Base-by-base conservation (phyloP, 30 jellyfish, hydroid and myxozoan species). In the Catostylus mosaicus region DNA sequence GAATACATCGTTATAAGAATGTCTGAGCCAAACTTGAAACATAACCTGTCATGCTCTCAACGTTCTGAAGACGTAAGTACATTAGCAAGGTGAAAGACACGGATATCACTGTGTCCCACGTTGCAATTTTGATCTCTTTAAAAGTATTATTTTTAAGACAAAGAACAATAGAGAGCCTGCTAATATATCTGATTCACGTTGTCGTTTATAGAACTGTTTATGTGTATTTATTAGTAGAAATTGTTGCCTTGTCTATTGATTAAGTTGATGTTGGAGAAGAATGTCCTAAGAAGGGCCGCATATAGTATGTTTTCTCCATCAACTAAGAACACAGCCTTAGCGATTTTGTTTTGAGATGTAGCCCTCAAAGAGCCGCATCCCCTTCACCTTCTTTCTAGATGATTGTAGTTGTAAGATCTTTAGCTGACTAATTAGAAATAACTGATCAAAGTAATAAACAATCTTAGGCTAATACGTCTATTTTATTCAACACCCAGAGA, bases 111-210 rank as follows among this genome's bases (percentile, higher is more conserved):
- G 33, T 29, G 64, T 38, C 20, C 65, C 65, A 52, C 75, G 63
- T 52, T 56, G 59, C 75, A 43, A 59, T 19, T 24, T 48, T 75
- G 45, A 52, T 75, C 86, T 40, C 27, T 62, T 30, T 34, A 51
- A 19, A 30, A 65, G 37, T 51, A 56, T 51, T 40, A 75, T 33
- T 31, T 33, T 75, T 38, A 54, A 22, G 47, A 57, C 86, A 6
- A 29, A 23, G 16, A 8, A 31, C 86, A 52, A 75, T 29, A 23
- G 22, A 46, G 40, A 7, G 84, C 34, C 84, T 23, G 51, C 68
- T 72, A 35, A 30, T 35, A 38, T 75, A 75, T 75, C 75, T 75
- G 27, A 31, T 23, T 46, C 30, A 52, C 86, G 75, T 45, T 5
- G 34, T 16, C 14, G 63, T 18, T 50, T 50, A 10, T 50, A 50